phyloP scores from a whole-genome alignment of 2,113 vertebrate genomes.

The Nyctibius bracteatus region DNA sequence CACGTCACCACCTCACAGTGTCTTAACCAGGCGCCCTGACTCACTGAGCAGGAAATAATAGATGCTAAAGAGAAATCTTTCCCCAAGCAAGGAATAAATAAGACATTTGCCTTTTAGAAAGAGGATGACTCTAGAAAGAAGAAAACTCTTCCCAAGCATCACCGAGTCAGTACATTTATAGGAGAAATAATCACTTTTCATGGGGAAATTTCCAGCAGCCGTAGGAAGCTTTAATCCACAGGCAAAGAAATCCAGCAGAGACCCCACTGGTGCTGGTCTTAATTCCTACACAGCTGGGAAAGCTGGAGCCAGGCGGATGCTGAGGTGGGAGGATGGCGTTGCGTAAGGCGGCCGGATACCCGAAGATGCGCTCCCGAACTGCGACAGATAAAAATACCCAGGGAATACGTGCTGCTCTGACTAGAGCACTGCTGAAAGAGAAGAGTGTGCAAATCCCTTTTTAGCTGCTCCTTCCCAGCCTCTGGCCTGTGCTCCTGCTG shows the following conservation, averaged over 20 bases:
- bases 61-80: neutral
- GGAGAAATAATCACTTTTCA: neutral
- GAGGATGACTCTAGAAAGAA: neutral
- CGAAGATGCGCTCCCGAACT: neutral
- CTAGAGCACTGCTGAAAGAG: slow-evolving; percentile 7
- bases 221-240: neutral
- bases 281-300: neutral
- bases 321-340: neutral
- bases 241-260: neutral
- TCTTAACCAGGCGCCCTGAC: neutral
- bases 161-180: neutral
- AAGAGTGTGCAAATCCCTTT: neutral
- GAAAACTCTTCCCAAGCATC: neutral
- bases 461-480: neutral
- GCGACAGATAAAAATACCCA: slow-evolving; percentile 18
- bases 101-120: neutral
- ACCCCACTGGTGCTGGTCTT: neutral
- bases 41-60: slow-evolving; percentile 2
- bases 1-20: neutral
- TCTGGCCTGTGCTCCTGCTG: neutral
- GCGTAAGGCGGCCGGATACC: neutral
- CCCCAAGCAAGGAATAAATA: neutral
- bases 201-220: neutral
- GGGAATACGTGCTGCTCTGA: neutral
- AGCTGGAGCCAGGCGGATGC: neutral